Base-by-base conservation (phyloP, 2,797 vertebrate species). In the Holocentrus rufus region DNA sequence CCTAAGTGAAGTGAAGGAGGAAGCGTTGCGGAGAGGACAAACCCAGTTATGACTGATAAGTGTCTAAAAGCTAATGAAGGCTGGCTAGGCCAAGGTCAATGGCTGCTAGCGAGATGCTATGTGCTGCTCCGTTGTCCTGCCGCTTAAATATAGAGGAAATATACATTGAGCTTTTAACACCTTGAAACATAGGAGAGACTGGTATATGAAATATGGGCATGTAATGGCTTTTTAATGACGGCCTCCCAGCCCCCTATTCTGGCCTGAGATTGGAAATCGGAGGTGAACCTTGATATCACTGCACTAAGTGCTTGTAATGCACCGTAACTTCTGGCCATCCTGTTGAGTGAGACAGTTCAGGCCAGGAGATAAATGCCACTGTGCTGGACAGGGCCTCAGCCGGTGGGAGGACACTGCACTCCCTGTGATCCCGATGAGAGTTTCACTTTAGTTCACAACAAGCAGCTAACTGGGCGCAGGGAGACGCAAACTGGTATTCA, bases 61-160 rank as follows among this genome's bases (percentile, higher is more conserved):
- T 95, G 95, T 95, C 94, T 94, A 93, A 95, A 94, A 95, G 94
- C 93, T 95, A 94, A 95, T 95, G 94, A 95, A 94, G 94, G 93
- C 94, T 93, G 91, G 90, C 92, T 88, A 87, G 94, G 93, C 93
- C 94, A 95, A 95, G 94, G 94, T 95, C 94, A 94, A 93, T 94
- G 93, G 91, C 92, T 93, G 90, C 92, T 90, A 87, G 92, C 86
- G 89, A 91, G 92, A 93, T 93, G 94, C 92, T 91, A 85, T 91
- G 90, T 89, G 90, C 91, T 86, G 90, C 93, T 88, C 86, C 85
- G 87, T 92, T 92, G 92, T 94, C 92, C 93, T 90, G 84, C 88
- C 82, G 90, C 92, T 94, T 94, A 93, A 93, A 94, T 93, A 94
- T 93, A 93, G 92, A 92, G 91, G 92, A 93, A 94, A 95, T 94